Conservation (phyloP, 2,113 vertebrate species). For the Catharus fuscescens region DNA sequence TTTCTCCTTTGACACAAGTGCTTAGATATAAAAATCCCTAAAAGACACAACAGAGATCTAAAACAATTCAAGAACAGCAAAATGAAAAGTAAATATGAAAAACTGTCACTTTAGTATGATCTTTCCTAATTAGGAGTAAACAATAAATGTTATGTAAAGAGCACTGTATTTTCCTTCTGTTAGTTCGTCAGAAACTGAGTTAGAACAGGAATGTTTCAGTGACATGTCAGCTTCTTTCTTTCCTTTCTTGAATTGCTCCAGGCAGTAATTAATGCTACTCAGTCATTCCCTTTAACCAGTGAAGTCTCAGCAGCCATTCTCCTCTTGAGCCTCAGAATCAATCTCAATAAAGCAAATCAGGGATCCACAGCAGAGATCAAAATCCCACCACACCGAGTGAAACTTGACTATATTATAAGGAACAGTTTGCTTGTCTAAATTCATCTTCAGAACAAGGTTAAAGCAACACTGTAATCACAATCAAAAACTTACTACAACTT, state of each 20-base stretch:
- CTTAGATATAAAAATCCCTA: background rate
- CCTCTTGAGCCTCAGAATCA: background rate
- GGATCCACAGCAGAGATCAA: background rate
- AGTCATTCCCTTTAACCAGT: background rate
- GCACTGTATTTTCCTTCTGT: background rate
- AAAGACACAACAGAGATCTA: background rate
- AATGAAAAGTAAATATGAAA: background rate
- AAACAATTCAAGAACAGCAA: background rate
- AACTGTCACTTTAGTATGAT: background rate
- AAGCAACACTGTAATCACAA: background rate
- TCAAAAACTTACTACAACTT: background rate
- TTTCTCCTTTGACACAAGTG: background rate
- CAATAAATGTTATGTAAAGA: background rate
- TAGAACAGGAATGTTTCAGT: background rate
- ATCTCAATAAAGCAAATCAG: background rate
- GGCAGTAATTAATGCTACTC: slow-evolving; percentile 13
- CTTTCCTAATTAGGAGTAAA: background rate
- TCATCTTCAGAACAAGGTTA: background rate
- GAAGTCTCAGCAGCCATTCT: background rate
- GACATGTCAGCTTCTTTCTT: background rate
- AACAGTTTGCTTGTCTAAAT: background rate
- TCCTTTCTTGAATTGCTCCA: background rate
- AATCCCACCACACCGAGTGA: background rate
- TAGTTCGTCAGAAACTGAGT: background rate
- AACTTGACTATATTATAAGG: background rate